phyloP scores from a whole-genome alignment of 2,113 vertebrate species.

The Micromys minutus region DNA sequence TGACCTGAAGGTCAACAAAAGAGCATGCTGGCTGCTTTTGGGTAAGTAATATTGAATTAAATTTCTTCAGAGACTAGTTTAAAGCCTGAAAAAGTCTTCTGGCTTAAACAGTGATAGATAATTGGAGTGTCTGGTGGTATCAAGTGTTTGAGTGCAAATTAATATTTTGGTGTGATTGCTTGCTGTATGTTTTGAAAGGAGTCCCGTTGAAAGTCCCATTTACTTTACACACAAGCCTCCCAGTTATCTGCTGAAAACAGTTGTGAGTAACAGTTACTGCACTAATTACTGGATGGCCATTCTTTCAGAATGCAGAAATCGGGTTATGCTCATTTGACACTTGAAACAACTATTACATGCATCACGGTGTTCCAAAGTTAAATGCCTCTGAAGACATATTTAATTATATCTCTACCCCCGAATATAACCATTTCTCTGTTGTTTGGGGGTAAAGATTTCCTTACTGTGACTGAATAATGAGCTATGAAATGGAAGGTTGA shows the following conservation, averaged over 20 bases:
- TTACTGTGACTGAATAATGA: background rate
- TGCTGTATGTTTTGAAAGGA: conserved; percentile 69
- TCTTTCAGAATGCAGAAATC: conserved; percentile 58
- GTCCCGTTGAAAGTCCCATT: conserved; percentile 61
- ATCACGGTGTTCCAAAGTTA: conserved; percentile 19
- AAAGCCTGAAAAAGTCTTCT: conserved; percentile 76
- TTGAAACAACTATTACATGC: conserved; percentile 50
- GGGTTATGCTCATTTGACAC: conserved; percentile 56
- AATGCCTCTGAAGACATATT: conserved; percentile 40
- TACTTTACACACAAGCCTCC: conserved; percentile 40
- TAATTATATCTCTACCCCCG: conserved; percentile 43
- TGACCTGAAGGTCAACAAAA: conserved; percentile 78
- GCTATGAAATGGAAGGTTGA: background rate
- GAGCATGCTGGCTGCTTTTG: conserved; percentile 73
- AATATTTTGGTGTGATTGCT: conserved; percentile 75
- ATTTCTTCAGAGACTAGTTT: conserved; percentile 82
- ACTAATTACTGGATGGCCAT: conserved; percentile 42
- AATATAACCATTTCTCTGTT: conserved; percentile 15
- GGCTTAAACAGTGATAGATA: conserved; percentile 76
- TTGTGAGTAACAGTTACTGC: conserved; percentile 50
- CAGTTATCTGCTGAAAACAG: conserved; percentile 65
- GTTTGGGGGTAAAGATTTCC: background rate
- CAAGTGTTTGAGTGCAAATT: conserved; percentile 73
- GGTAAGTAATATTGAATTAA: conserved; percentile 81
- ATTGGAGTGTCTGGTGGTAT: conserved; percentile 75